A percentile compares a stretch with the other conserved stretches of the same genome.
phyloP scores from a whole-genome alignment of 2,113 vertebrate genomes.

The Lycaon pictus region DNA sequence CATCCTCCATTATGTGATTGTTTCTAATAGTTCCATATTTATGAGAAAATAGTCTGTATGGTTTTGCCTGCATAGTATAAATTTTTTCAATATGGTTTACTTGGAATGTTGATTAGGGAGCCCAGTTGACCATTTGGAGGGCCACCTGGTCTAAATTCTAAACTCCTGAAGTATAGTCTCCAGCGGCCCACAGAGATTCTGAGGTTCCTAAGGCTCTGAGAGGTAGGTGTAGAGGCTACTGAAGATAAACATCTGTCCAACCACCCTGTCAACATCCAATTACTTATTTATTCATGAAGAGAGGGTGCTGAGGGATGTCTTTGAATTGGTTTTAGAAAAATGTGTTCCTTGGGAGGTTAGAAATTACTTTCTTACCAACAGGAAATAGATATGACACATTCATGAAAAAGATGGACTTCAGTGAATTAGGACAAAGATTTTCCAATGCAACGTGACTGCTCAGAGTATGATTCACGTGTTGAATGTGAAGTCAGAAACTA shows the following conservation, averaged over 20 bases:
- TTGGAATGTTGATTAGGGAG: not conserved
- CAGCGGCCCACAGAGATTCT: not conserved
- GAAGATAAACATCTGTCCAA: not conserved
- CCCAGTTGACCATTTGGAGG: not conserved
- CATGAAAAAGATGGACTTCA: not conserved
- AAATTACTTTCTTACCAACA: conserved; percentile 11
- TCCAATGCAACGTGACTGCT: not conserved
- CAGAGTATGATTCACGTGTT: not conserved
- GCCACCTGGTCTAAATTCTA: not conserved
- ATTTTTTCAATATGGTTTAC: not conserved
- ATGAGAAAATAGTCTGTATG: not conserved
- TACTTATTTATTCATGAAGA: not conserved
- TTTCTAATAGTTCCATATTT: not conserved
- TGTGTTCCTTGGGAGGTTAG: not conserved
- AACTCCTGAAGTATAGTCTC: not conserved
- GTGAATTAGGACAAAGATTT: not conserved
- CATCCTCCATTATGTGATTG: not conserved
- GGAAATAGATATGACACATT: not conserved
- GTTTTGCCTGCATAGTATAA: not conserved
- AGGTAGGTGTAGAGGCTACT: not conserved
- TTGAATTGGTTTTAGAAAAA: conserved; percentile 26
- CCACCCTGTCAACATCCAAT: not conserved
- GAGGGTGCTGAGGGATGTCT: not conserved
- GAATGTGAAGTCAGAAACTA: conserved; percentile 24
- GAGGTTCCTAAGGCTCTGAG: not conserved